Conservation (phyloP, 2,888 invertebrate species). For the Stenichneumon culpator region DNA sequence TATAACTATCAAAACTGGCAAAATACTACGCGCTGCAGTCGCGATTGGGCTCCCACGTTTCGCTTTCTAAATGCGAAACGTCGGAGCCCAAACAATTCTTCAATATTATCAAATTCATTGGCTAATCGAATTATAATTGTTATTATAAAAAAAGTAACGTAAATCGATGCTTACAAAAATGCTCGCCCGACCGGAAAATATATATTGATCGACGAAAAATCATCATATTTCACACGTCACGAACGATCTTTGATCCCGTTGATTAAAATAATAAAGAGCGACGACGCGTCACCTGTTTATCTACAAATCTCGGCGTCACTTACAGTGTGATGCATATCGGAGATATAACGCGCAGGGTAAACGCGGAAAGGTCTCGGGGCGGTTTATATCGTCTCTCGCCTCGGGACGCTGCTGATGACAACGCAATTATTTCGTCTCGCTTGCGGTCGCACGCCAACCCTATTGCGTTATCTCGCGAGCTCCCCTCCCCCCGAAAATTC, state of each 20-base stretch:
- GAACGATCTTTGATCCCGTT: constrained; percentile 2
- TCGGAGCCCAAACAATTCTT: no score
- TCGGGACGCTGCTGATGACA: constrained; percentile 80
- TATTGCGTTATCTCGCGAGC: constrained; percentile 67
- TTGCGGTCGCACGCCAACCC: constrained; percentile 77
- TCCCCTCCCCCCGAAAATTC: constrained; percentile 50
- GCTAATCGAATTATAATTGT: no score
- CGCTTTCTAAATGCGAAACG: no score
- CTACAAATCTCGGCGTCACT: constrained; percentile 27
- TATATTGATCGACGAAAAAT: not conserved
- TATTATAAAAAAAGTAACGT: not conserved
- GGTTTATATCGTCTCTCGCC: constrained; percentile 68
- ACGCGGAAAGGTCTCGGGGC: constrained; percentile 21
- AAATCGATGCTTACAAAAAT: not conserved
- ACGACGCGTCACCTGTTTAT: constrained; percentile 51
- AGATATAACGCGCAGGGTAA: constrained; percentile 27
- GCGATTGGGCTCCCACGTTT: no score
- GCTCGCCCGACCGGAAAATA: not conserved
- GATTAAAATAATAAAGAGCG: constrained; percentile 53
- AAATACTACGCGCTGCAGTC: no score
- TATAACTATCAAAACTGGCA: no score
- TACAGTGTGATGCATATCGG: constrained; percentile 38
- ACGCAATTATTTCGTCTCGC: constrained; percentile 81
- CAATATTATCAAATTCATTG: no score
- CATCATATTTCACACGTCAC: not conserved